Evolutionary conservation across 2,113 vertebrate genomes (phyloP).

Genomic region (Fregetta grallaria): DNA sequence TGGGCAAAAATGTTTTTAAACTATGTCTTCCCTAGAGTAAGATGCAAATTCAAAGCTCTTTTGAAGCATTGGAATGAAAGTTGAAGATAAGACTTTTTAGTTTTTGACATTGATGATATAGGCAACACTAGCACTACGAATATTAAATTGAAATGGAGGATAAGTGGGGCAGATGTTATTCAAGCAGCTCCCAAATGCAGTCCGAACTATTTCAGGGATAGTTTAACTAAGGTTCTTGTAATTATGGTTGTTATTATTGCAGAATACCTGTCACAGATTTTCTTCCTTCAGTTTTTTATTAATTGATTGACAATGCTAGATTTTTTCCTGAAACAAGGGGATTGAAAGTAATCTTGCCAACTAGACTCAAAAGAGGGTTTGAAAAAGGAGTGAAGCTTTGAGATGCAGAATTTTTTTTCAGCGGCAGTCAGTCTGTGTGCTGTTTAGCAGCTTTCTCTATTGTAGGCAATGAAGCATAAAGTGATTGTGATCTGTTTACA

Average conservation of each 20-base stretch:
- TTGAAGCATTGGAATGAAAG: conserved; percentile 82
- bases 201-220: neutral
- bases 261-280: neutral
- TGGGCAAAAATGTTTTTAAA: conserved; percentile 81
- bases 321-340: neutral
- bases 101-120: conserved; percentile 79
- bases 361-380: neutral
- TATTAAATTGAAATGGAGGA: conserved; percentile 68
- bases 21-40: conserved; percentile 84
- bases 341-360: neutral
- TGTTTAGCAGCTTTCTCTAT: neutral
- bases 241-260: neutral
- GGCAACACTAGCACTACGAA: conserved; percentile 63
- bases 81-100: conserved; percentile 80
- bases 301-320: neutral
- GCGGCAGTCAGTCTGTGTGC: neutral
- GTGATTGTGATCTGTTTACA: neutral
- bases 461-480: neutral
- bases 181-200: neutral
- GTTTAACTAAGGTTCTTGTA: neutral
- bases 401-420: neutral
- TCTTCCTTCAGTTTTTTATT: neutral
- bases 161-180: conserved; percentile 56
- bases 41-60: conserved; percentile 85
- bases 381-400: neutral